Conservation (phyloP, 2,797 vertebrate genomes). For the Hoplostethus mediterraneus region DNA sequence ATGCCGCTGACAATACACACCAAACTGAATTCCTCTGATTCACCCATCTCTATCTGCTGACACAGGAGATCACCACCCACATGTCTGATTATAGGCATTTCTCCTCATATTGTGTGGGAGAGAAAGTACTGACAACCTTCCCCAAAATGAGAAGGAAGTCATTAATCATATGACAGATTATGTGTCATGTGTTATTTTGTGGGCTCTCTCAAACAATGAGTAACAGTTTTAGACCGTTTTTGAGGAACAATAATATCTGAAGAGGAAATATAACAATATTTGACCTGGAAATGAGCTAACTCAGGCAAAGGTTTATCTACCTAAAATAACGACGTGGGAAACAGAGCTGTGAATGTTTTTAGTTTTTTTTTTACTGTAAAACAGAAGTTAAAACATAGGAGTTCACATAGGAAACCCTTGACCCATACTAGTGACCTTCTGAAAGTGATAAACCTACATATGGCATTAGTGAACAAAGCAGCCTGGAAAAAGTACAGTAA, state of each 20-base stretch:
- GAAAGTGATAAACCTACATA: too few species aligned
- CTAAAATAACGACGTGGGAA: not conserved
- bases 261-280: constrained; percentile 28
- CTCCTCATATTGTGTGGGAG: not conserved
- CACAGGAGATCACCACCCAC: constrained; percentile 15
- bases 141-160: constrained; percentile 42
- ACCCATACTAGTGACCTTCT: too few species aligned
- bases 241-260: constrained; percentile 40
- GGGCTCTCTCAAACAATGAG: constrained; percentile 19
- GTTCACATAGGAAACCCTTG: too few species aligned
- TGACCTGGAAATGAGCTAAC: constrained; percentile 32
- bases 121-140: constrained; percentile 21
- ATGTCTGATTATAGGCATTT: constrained; percentile 10
- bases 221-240: constrained; percentile 17
- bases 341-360: not conserved
- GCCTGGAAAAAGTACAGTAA: too few species aligned
- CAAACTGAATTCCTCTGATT: constrained; percentile 4
- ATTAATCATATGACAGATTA: constrained; percentile 28
- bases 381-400: too few species aligned
- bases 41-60: not conserved
- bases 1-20: not conserved
- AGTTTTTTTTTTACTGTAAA: too few species aligned
- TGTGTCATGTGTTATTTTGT: constrained; percentile 34
- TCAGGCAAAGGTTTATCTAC: constrained; percentile 31
- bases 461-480: too few species aligned